These are phyloP conservation scores for Urocitellus parryii DNA, from an alignment of 2,113 vertebrate species.

Conservation along the genomic window DNA sequence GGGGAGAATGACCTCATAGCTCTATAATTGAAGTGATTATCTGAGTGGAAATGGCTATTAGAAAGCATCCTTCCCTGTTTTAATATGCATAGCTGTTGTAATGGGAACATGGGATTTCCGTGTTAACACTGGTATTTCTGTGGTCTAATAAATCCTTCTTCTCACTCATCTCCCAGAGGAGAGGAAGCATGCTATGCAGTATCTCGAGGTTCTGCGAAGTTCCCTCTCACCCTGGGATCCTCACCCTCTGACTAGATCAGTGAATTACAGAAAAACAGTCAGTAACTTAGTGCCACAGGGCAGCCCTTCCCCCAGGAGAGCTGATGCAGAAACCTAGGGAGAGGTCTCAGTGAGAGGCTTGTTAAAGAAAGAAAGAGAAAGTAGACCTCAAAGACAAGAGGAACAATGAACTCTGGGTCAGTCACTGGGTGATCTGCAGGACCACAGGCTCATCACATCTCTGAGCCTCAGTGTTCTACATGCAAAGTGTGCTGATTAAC, in stretches of 20 bases:
- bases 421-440: too few relatives aligned
- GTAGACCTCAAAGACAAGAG: neutral
- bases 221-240: neutral
- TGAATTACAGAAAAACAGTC: neutral
- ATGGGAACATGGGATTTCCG: constrained; percentile 16
- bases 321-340: neutral
- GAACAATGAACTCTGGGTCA: neutral
- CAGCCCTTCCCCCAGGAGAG: too few relatives aligned
- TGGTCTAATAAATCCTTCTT: neutral
- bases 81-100: neutral
- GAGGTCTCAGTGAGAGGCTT: neutral
- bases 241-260: neutral
- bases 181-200: neutral
- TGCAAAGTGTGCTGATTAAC: neutral
- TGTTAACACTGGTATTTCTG: neutral
- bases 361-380: neutral
- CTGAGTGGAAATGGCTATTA: neutral
- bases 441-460: neutral
- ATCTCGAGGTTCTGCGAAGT: neutral
- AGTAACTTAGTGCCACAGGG: neutral
- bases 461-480: neutral
- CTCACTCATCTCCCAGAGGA: neutral
- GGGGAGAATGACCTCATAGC: constrained; percentile 16
- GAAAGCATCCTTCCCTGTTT: neutral
- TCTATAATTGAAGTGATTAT: neutral